phyloP scores from a whole-genome alignment of 2,113 vertebrate species.

The Leucopsar rothschildi region DNA sequence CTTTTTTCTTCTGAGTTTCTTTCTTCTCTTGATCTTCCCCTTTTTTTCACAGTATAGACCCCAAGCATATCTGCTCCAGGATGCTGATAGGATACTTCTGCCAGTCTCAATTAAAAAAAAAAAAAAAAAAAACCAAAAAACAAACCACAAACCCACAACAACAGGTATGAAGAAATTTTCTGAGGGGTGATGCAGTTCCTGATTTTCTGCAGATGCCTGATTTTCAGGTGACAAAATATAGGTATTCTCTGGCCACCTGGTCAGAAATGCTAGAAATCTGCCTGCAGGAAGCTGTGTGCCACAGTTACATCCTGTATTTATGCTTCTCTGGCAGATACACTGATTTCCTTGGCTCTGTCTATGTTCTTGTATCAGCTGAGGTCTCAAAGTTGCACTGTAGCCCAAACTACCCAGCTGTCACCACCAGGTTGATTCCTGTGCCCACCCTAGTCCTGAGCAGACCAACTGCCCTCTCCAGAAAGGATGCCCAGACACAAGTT shows the following conservation, averaged over 20 bases:
- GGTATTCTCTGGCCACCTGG: neutral
- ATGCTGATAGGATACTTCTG: neutral
- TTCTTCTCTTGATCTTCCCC: neutral
- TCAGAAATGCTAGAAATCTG: neutral
- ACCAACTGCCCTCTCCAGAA: neutral
- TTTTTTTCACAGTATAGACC: neutral
- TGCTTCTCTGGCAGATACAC: neutral
- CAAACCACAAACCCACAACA: neutral
- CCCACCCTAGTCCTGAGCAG: neutral
- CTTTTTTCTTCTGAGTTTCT: neutral
- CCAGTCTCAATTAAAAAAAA: neutral
- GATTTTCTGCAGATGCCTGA: neutral
- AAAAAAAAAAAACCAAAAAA: too few species aligned
- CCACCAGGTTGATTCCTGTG: neutral
- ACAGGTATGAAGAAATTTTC: neutral
- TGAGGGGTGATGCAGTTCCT: neutral
- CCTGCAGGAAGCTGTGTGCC: neutral
- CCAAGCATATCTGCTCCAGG: neutral
- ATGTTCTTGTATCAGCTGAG: neutral
- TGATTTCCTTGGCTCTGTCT: neutral
- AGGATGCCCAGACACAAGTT: neutral
- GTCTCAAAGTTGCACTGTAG: neutral
- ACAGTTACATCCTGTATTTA: neutral
- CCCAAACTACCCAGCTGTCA: neutral
- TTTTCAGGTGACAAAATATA: neutral